phyloP scores from a whole-genome alignment of 1,140 invertebrate species.

The Eumaeus atala region DNA sequence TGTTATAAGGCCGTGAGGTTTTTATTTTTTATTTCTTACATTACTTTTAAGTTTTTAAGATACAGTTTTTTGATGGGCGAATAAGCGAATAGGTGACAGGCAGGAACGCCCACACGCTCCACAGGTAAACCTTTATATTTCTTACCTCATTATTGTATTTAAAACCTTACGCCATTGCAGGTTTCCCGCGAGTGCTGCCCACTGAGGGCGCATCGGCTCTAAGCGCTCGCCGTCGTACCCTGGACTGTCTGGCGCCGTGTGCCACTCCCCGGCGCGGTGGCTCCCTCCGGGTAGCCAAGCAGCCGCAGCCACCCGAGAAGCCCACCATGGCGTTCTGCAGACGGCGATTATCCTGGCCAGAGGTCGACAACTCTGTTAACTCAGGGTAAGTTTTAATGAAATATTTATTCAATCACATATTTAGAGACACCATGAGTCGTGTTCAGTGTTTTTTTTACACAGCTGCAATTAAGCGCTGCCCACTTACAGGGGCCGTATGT shows the following conservation, averaged over 20 bases:
- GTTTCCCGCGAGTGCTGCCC: constrained; percentile 78
- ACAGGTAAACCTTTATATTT: too few species aligned
- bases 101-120: too few species aligned
- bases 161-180: constrained; percentile 25
- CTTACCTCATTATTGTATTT: constrained; percentile 12
- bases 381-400: constrained; percentile 80
- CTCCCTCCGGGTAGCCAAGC: constrained; percentile 75
- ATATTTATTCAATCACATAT: too few species aligned
- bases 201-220: constrained; percentile 77
- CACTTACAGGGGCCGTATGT: too few species aligned
- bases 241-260: constrained; percentile 77
- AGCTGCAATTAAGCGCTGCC: too few species aligned
- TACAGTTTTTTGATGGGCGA: too few species aligned
- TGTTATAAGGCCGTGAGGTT: too few species aligned
- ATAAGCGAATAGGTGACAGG: too few species aligned
- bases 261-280: constrained; percentile 72
- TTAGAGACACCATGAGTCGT: too few species aligned
- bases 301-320: constrained; percentile 75
- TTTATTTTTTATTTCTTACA: too few species aligned
- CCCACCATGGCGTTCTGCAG: constrained; percentile 82
- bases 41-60: too few species aligned
- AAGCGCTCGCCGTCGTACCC: constrained; percentile 72
- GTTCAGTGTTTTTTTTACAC: too few species aligned
- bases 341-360: constrained; percentile 84
- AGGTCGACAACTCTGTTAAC: constrained; percentile 85